Percentiles rank a stretch among this genome's conserved stretches.
Conservation (phyloP, 2,888 invertebrate genomes). For the Drosophila algonquin region DNA sequence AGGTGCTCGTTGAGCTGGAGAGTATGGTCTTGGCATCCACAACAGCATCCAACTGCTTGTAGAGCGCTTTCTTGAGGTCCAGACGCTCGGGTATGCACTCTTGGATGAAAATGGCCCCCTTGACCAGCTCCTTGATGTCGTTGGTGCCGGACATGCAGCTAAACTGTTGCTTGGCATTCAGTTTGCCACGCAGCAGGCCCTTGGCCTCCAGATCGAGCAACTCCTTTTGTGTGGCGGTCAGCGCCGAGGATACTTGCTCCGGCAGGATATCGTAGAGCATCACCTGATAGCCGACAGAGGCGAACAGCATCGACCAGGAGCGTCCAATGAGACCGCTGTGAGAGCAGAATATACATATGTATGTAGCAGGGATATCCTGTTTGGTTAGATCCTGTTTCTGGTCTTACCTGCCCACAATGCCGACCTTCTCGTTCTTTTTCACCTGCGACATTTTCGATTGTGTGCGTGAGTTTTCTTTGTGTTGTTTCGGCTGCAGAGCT, state of each 20-base stretch:
- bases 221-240: slow-evolving; percentile 90
- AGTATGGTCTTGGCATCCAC: slow-evolving; percentile 91
- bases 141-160: slow-evolving; percentile 90
- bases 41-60: slow-evolving; percentile 90
- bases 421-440: slow-evolving; percentile 87
- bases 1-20: slow-evolving; percentile 97
- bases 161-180: slow-evolving; percentile 90
- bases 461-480: not conserved
- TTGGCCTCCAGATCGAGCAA: slow-evolving; percentile 88
- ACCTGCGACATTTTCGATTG: slow-evolving; percentile 60
- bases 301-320: slow-evolving; percentile 99
- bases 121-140: slow-evolving; percentile 88
- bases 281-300: slow-evolving; percentile 95
- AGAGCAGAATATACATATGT: not conserved
- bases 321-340: slow-evolving; percentile 96
- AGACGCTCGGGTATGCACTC: slow-evolving; percentile 97
- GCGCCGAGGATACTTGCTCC: slow-evolving; percentile 89
- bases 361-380: not conserved
- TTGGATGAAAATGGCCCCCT: slow-evolving; percentile 92
- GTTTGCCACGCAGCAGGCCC: slow-evolving; percentile 90
- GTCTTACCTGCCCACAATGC: slow-evolving; percentile 90
- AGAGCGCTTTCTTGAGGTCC: slow-evolving; percentile 92
- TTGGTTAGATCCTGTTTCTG: not conserved
- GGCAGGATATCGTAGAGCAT: slow-evolving; percentile 92
- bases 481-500: slow-evolving; percentile 7